Evolutionary conservation across 2,888 invertebrate genomes (phyloP).

Genomic region (Chrysolina oricalcia): DNA sequence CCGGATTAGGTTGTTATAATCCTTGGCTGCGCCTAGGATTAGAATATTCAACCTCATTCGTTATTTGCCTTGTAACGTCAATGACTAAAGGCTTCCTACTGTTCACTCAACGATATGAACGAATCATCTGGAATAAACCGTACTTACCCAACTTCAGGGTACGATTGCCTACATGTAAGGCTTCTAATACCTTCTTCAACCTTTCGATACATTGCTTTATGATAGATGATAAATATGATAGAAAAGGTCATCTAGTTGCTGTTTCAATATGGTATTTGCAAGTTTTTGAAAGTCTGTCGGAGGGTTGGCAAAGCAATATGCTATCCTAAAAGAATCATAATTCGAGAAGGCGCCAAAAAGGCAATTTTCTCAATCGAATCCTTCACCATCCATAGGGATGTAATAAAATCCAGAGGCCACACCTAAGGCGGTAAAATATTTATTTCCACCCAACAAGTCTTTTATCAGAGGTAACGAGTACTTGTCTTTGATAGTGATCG

Average conservation of each 20-base stretch:
- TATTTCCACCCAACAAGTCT: background rate
- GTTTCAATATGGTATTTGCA: conserved; percentile 55
- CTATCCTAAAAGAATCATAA: conserved; percentile 58
- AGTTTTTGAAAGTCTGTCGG: conserved; percentile 52
- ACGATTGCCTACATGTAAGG: too few relatives aligned
- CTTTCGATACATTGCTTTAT: conserved; percentile 31
- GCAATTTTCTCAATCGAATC: conserved; percentile 61
- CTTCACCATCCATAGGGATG: conserved; percentile 22
- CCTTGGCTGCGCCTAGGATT: too few relatives aligned
- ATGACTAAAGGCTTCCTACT: conserved; percentile 46
- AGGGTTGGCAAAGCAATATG: conserved; percentile 60
- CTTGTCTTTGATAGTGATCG: background rate
- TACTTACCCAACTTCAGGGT: too few relatives aligned
- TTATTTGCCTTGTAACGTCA: conserved; percentile 8
- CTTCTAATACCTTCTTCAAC: conserved; percentile 42
- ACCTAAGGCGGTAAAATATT: background rate
- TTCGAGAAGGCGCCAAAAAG: conserved; percentile 60
- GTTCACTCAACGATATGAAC: conserved; percentile 45
- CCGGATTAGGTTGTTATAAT: too few relatives aligned
- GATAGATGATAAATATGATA: conserved; percentile 41
- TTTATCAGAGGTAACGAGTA: background rate
- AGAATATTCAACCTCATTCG: too few relatives aligned
- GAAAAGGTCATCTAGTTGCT: conserved; percentile 50
- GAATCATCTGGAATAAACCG: conserved; percentile 44
- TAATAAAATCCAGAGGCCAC: background rate